Conservation (phyloP, 2,888 invertebrate genomes). For the Thera britannica region DNA sequence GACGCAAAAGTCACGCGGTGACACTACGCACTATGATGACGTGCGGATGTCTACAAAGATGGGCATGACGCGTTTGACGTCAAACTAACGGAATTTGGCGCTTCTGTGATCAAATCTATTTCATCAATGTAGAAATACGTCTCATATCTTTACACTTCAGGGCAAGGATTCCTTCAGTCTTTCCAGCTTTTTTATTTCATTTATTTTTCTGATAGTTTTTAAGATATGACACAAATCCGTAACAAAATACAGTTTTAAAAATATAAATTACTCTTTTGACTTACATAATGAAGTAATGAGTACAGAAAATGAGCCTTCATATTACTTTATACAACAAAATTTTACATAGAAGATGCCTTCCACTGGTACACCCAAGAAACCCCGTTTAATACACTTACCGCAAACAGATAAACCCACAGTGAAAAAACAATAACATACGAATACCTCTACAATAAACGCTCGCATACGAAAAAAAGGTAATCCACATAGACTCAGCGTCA, state of each 20-base stretch:
- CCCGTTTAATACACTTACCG: conserved; percentile 54
- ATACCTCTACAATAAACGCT: conserved; percentile 55
- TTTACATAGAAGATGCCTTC: no score
- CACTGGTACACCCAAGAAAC: conserved; percentile 19
- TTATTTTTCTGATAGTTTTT: no score
- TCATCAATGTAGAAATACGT: not conserved
- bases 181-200: no score
- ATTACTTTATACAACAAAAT: no score
- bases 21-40: conserved; percentile 27
- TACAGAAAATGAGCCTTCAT: no score
- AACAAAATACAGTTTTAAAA: no score
- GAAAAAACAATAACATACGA: conserved; percentile 59
- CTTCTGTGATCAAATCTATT: conserved; percentile 13
- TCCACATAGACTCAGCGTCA: conserved; percentile 51
- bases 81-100: conserved; percentile 9
- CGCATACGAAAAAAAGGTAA: conserved; percentile 53
- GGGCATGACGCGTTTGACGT: conserved; percentile 56
- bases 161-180: no score
- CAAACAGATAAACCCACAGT: conserved; percentile 55
- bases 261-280: no score
- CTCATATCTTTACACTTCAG: no score
- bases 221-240: no score
- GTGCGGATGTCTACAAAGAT: conserved; percentile 3
- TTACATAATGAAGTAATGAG: no score
- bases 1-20: conserved; percentile 49